Conservation (phyloP, 2,113 vertebrate species). For the Spizaetus ornatus region DNA sequence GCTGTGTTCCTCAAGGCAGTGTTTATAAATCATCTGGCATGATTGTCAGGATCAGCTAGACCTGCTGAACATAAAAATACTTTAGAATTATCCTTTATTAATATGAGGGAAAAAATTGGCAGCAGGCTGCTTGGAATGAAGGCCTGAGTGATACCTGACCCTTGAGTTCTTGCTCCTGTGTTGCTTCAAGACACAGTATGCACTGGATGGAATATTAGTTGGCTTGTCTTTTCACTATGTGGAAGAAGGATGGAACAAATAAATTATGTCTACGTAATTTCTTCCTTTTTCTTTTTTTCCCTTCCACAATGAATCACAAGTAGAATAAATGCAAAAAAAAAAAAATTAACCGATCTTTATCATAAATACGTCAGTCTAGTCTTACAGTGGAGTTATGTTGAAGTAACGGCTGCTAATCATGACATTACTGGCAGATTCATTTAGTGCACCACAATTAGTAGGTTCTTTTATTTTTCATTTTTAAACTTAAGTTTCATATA, state of each 20-base stretch:
- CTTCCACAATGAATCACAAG: background rate
- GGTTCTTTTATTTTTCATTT: background rate
- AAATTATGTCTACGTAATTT: background rate
- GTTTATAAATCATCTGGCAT: background rate
- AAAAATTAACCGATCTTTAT: background rate
- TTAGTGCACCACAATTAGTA: background rate
- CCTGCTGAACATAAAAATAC: background rate
- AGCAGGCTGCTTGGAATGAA: background rate
- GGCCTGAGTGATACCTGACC: background rate
- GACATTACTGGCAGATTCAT: background rate
- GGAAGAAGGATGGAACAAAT: background rate
- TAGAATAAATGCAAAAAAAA: background rate
- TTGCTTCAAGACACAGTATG: background rate
- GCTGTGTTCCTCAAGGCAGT: background rate
- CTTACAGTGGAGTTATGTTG: background rate
- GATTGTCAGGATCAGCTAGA: background rate
- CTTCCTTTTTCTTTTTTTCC: background rate
- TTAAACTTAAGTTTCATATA: background rate
- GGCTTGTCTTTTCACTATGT: background rate
- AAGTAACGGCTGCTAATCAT: background rate
- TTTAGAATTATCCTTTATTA: background rate
- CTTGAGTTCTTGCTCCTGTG: background rate
- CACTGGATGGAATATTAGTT: background rate
- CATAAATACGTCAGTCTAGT: fast-evolving
- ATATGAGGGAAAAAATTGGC: background rate